A percentile compares a stretch with the other conserved stretches of the same genome.
Conservation (phyloP, 2,888 invertebrate species). For the Cryptocephalus primarius region DNA sequence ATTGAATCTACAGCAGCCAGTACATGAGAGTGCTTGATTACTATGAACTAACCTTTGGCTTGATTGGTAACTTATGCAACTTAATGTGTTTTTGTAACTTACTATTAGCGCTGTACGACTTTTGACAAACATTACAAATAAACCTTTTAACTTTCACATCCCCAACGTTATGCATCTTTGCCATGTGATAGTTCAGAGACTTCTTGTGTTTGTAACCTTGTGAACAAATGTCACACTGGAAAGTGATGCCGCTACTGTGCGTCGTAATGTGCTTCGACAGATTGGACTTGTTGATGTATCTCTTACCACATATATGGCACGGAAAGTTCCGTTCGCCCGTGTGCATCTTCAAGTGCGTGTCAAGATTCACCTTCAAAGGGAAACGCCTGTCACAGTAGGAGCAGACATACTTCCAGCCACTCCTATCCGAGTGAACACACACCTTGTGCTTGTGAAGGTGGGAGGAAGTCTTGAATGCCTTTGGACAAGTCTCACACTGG, state of each 20-base stretch:
- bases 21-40: too few relatives aligned
- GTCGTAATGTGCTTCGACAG: slow-evolving; percentile 26
- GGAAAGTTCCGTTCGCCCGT: slow-evolving; percentile 29
- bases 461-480: slow-evolving; percentile 31
- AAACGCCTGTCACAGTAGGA: slow-evolving; percentile 24
- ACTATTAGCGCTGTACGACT: slow-evolving; percentile 26
- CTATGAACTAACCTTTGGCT: too few relatives aligned
- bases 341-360: slow-evolving; percentile 28
- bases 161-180: slow-evolving; percentile 37
- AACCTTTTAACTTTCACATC: slow-evolving; percentile 39
- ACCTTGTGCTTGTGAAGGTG: slow-evolving; percentile 31
- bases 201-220: slow-evolving; percentile 43
- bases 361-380: slow-evolving; percentile 29
- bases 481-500: slow-evolving; percentile 27
- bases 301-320: slow-evolving; percentile 28
- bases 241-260: slow-evolving; percentile 25
- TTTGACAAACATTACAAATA: slow-evolving; percentile 27
- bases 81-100: slow-evolving; percentile 29
- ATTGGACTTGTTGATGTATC: slow-evolving; percentile 26
- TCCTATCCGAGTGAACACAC: slow-evolving; percentile 28
- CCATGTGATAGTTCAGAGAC: slow-evolving; percentile 42
- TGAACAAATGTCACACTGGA: slow-evolving; percentile 40
- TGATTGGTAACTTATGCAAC: slow-evolving; percentile 13
- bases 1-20: too few relatives aligned
- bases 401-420: slow-evolving; percentile 29